Base-by-base conservation (phyloP, 2,797 vertebrate genomes). In the Phrynocephalus forsythii region DNA sequence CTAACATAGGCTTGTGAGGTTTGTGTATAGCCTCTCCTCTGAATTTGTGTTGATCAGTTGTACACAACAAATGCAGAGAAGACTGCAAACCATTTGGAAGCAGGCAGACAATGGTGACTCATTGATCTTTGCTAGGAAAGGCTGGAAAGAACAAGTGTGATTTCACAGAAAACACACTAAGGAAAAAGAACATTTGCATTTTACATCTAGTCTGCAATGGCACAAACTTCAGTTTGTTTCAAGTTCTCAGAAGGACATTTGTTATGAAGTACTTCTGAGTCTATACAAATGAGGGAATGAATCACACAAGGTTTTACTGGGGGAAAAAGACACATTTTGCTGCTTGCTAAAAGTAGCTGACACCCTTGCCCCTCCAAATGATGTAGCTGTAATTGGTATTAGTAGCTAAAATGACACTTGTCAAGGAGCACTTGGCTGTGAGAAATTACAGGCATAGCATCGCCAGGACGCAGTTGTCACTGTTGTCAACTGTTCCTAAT, bases 401-500 rank as follows among this genome's bases (percentile, higher is more conserved):
- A 93, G 86, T 90, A 88, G 89, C 86, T 93, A 90, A 94, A 93
- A 92, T 91, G 92, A 87, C 66, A 60, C 92, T 91, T 93, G 86
- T 94, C 88, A 93, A 93, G 92, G 85, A 88, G 89, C 93, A 90
- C 92, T 92, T 71, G 8, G 11, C 87, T 91, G 90, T 91, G 87
- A 92, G 90, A 92, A 86, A 91, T 92, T 88, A 91, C 87, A 95
- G 91, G 91, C 66, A 71, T 60, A 28, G 24, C 67, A 73, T 79
- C 77, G 73, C 33, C 22, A n/a, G n/a, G 69, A 50, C 79, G 67
- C 56, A 84, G n/a, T 38, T 67, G 67, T 26, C 73, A 60, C 28
- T 91, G 33, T 94, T 93, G 92, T 94, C 93, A 93, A 88, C 90
- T 92, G 84, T 90, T 73, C 87, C 90, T 94, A 94, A 94, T 83